Conservation (phyloP, 2,113 vertebrate genomes). For the Grammomys dolichurus region DNA sequence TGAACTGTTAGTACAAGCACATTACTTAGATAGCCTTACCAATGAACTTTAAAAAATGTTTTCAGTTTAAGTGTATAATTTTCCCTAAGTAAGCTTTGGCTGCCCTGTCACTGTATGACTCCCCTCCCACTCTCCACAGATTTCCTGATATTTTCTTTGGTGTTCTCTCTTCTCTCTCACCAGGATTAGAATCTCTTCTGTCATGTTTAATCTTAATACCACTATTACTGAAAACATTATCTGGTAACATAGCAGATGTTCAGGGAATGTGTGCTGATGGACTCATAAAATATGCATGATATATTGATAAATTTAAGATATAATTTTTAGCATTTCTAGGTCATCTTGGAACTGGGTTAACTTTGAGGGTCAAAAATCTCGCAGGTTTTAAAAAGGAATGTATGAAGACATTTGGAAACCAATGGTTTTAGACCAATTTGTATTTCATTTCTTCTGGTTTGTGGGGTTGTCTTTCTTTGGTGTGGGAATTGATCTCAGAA, state of each 20-base stretch:
- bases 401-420: not conserved
- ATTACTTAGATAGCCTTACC: not conserved
- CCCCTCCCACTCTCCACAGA: not conserved
- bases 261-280: not conserved
- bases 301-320: not conserved
- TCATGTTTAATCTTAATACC: not conserved
- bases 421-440: not conserved
- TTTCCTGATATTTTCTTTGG: not conserved
- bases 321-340: not conserved
- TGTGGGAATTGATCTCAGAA: not conserved
- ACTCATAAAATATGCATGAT: not conserved
- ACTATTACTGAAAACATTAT: not conserved
- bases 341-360: not conserved
- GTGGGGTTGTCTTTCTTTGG: not conserved
- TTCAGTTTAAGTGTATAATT: not conserved
- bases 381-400: not conserved
- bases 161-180: not conserved
- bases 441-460: not conserved
- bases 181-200: not conserved
- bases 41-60: not conserved
- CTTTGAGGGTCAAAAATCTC: not conserved
- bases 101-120: not conserved
- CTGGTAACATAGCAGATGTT: not conserved
- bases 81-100: too few relatives aligned
- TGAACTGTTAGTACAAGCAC: not conserved